Conservation (phyloP, 2,797 vertebrate species). For the Hafferia zeledoni region DNA sequence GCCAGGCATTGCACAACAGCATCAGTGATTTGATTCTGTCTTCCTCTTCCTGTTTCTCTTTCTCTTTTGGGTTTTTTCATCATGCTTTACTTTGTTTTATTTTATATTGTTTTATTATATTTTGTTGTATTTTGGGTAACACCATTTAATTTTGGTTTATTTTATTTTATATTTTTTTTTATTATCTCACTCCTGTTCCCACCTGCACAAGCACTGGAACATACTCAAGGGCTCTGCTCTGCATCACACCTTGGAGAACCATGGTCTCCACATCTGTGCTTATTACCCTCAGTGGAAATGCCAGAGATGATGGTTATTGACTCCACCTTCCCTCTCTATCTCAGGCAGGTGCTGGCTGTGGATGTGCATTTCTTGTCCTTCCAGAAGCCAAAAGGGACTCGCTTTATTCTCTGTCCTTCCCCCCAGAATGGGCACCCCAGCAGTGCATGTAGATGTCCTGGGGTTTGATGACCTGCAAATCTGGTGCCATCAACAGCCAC, state of each 20-base stretch:
- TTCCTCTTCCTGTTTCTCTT: neutral
- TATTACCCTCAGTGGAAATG: neutral
- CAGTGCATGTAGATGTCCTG: fast-evolving
- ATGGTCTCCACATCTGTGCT: fast-evolving
- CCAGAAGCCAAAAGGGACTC: neutral
- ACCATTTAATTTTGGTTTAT: neutral
- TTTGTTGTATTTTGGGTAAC: neutral
- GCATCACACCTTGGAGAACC: neutral
- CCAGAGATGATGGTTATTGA: neutral
- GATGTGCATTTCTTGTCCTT: neutral
- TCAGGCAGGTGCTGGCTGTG: neutral
- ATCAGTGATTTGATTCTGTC: neutral
- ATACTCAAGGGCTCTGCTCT: neutral
- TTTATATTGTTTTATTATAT: neutral
- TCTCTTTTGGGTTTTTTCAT: neutral
- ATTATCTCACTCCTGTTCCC: neutral
- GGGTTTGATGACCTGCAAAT: neutral
- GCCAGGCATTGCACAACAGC: neutral
- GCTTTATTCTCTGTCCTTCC: neutral
- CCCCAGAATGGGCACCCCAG: fast-evolving
- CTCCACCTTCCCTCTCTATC: fast-evolving
- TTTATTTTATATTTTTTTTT: neutral
- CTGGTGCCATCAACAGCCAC: neutral
- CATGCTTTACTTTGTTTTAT: neutral
- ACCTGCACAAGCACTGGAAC: neutral